Evolutionary conservation across 1,140 invertebrate genomes (phyloP).

Genomic region (Drosophila auraria): DNA sequence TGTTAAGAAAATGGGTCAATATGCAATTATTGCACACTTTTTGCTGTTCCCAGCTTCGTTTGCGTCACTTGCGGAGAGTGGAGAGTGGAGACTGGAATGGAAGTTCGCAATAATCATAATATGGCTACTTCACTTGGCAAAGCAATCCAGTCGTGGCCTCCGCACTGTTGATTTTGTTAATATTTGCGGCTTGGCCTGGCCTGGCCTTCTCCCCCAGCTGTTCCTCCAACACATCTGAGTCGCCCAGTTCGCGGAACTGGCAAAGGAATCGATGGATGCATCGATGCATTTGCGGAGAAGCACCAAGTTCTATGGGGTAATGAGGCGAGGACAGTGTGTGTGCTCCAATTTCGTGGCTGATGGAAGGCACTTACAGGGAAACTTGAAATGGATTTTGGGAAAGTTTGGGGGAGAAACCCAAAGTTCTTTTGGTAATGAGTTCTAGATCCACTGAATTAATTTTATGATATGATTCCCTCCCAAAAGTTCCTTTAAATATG

Average conservation of each 20-base stretch:
- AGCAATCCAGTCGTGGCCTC: conserved; percentile 55
- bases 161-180: conserved; percentile 65
- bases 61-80: conserved; percentile 48
- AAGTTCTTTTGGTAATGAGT: not conserved
- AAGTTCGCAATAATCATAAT: conserved; percentile 55
- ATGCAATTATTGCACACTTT: conserved; percentile 79
- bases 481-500: not conserved
- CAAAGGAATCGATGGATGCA: conserved; percentile 15
- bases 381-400: conserved; percentile 16
- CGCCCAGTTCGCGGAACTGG: conserved; percentile 27
- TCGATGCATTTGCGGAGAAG: conserved; percentile 8
- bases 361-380: conserved; percentile 5
- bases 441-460: not conserved
- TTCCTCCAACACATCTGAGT: not conserved
- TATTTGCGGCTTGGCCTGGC: conserved; percentile 32
- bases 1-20: conserved; percentile 78
- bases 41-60: conserved; percentile 51
- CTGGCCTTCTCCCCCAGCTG: conserved; percentile 1
- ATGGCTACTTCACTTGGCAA: conserved; percentile 64
- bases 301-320: conserved; percentile 23
- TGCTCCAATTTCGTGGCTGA: conserved; percentile 9
- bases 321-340: conserved; percentile 14
- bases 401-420: not conserved
- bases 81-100: not conserved
- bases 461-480: not conserved